These are phyloP conservation scores for Aspiorhynchus laticeps DNA, from an alignment of 2,113 vertebrate species.

Conservation along the genomic window DNA sequence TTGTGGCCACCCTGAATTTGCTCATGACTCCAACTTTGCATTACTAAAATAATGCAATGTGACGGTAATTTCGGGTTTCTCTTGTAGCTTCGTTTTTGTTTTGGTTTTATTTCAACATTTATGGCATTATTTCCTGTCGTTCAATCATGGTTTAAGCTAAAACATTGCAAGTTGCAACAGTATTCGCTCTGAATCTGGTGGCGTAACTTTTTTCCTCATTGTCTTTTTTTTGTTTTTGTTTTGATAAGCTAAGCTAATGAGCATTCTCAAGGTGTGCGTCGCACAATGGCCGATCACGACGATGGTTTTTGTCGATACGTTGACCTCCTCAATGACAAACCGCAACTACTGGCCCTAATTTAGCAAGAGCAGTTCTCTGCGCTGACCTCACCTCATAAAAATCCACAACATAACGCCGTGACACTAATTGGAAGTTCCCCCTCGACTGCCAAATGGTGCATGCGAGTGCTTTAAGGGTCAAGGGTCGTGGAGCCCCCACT, in stretches of 20 bases:
- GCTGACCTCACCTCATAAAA: slow-evolving; percentile 76
- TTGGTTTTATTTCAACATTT: neutral
- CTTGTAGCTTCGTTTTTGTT: slow-evolving; percentile 22
- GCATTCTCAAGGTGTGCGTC: slow-evolving; percentile 70
- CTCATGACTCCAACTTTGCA: slow-evolving; percentile 59
- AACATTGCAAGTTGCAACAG: slow-evolving; percentile 2
- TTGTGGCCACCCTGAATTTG: slow-evolving; percentile 67
- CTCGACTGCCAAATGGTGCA: slow-evolving; percentile 65
- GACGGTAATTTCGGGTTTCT: neutral
- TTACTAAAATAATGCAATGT: slow-evolving; percentile 54
- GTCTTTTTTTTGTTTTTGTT: slow-evolving; percentile 11
- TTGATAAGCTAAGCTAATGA: slow-evolving; percentile 79
- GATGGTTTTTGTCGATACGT: slow-evolving; percentile 61
- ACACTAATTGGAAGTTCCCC: slow-evolving; percentile 73
- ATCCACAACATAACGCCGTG: slow-evolving; percentile 68
- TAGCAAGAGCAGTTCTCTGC: slow-evolving; percentile 53
- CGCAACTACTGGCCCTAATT: slow-evolving; percentile 67
- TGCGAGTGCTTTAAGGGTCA: slow-evolving; percentile 63
- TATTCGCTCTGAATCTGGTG: slow-evolving; percentile 29
- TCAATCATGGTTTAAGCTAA: slow-evolving; percentile 47
- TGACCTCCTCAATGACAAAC: slow-evolving; percentile 58
- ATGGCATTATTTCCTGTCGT: slow-evolving; percentile 45
- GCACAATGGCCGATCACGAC: slow-evolving; percentile 56
- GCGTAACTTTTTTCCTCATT: neutral
- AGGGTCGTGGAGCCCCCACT: slow-evolving; percentile 59